These are phyloP conservation scores for Lycaena phlaeas DNA, from an alignment of 2,888 invertebrate genomes.

Conservation along the genomic window DNA sequence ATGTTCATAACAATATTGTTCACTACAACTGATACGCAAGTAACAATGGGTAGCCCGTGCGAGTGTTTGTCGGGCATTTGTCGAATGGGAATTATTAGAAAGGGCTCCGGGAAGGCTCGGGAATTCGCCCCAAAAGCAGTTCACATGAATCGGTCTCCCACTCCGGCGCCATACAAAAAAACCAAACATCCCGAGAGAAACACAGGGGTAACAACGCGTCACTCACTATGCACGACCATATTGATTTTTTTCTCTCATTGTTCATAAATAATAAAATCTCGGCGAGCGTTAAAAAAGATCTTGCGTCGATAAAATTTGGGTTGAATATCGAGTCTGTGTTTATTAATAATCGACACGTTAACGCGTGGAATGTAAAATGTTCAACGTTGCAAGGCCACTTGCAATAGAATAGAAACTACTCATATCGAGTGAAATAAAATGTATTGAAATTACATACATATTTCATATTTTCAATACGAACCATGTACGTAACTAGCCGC, in stretches of 20 bases:
- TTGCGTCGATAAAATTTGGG: slow-evolving; percentile 57
- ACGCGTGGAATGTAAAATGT: slow-evolving; percentile 70
- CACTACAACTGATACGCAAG: slow-evolving; percentile 53
- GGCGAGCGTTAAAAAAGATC: slow-evolving; percentile 53
- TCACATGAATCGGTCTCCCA: slow-evolving; percentile 71
- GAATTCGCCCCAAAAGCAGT: slow-evolving; percentile 73
- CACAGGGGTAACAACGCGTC: slow-evolving; percentile 72
- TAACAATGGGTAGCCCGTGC: slow-evolving; percentile 66
- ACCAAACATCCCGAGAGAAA: slow-evolving; percentile 71
- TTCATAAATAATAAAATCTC: slow-evolving; percentile 65
- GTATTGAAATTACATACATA: slow-evolving; percentile 20
- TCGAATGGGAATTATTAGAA: slow-evolving; percentile 69
- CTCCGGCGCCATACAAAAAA: slow-evolving; percentile 68
- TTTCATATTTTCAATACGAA: slow-evolving; percentile 7
- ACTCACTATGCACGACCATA: slow-evolving; percentile 55
- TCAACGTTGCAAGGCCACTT: slow-evolving; percentile 66
- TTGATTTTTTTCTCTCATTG: slow-evolving; percentile 71
- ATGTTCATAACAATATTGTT: slow-evolving; percentile 31
- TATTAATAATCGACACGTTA: slow-evolving; percentile 71
- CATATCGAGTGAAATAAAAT: slow-evolving; percentile 63
- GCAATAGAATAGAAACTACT: slow-evolving; percentile 62
- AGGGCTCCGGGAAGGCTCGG: slow-evolving; percentile 70
- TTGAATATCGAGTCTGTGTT: slow-evolving; percentile 62
- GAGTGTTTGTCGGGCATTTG: slow-evolving; percentile 72
- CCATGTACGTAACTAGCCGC: not conserved